phyloP scores from a whole-genome alignment of 2,888 invertebrate genomes.

The Ernsta delagoae region DNA sequence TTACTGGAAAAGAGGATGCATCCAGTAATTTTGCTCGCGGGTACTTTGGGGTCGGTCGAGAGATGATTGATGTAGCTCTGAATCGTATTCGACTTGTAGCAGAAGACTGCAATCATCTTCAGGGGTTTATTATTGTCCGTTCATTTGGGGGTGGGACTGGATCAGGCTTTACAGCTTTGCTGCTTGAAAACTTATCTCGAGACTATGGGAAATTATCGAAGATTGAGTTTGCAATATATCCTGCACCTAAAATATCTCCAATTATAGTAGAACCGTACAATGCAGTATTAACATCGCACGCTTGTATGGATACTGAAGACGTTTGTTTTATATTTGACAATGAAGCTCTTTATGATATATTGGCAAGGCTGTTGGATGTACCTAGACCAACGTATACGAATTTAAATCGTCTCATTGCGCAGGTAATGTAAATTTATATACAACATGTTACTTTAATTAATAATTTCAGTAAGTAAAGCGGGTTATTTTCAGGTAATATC shows the following conservation, averaged over 20 bases:
- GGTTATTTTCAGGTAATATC: conserved; percentile 84
- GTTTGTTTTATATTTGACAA: conserved; percentile 91
- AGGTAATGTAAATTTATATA: conserved; percentile 64
- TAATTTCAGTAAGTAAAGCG: no score
- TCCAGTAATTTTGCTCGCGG: conserved; percentile 91
- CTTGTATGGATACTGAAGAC: conserved; percentile 88
- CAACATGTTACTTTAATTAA: background rate
- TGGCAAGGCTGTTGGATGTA: conserved; percentile 89
- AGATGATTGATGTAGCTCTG: conserved; percentile 89
- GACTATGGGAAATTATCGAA: conserved; percentile 88
- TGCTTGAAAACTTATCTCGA: conserved; percentile 86
- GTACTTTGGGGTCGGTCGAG: conserved; percentile 90
- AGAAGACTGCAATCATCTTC: conserved; percentile 86
- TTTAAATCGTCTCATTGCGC: conserved; percentile 91
- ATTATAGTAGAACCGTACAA: conserved; percentile 92
- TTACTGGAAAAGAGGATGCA: no score
- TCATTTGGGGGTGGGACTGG: conserved; percentile 92
- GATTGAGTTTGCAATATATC: conserved; percentile 90
- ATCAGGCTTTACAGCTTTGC: conserved; percentile 88
- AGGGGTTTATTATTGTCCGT: conserved; percentile 87
- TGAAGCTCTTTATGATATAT: conserved; percentile 91
- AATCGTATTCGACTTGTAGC: conserved; percentile 88
- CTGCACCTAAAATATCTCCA: conserved; percentile 92
- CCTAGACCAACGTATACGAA: conserved; percentile 94
- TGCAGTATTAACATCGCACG: conserved; percentile 88